Percentiles rank a stretch among this genome's conserved stretches.
Evolutionary conservation across 1,140 invertebrate species (phyloP).

Genomic region (Hycleus cichorii): DNA sequence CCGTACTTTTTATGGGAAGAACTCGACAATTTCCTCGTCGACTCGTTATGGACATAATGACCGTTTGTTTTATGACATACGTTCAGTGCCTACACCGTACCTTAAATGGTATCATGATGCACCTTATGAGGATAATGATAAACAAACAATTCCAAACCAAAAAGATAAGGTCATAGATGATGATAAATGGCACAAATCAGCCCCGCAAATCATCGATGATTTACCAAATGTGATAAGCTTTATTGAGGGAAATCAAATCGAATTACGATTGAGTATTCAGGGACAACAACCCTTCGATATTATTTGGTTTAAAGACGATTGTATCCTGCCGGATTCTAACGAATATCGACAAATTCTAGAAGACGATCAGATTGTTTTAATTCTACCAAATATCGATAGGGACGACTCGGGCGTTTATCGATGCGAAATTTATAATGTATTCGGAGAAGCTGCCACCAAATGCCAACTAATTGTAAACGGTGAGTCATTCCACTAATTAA

Average conservation of each 20-base stretch:
- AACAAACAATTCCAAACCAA: conserved; percentile 30
- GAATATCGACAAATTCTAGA: conserved; percentile 55
- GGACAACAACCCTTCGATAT: conserved; percentile 58
- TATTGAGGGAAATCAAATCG: conserved; percentile 18
- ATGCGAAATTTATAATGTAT: conserved; percentile 55
- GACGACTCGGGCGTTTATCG: conserved; percentile 66
- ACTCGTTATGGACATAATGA: conserved; percentile 48
- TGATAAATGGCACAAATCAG: conserved; percentile 3
- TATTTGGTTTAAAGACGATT: conserved; percentile 63
- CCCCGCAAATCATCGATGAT: conserved; percentile 23
- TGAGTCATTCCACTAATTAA: conserved; percentile 22
- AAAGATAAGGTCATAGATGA: conserved; percentile 34
- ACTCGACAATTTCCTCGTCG: conserved; percentile 39
- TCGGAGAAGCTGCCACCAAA: conserved; percentile 50
- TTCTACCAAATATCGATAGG: conserved; percentile 55
- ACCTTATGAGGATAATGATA: conserved; percentile 40
- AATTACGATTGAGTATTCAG: conserved; percentile 19
- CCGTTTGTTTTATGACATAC: conserved; percentile 49
- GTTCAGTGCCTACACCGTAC: conserved; percentile 50
- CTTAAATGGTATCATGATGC: conserved; percentile 56
- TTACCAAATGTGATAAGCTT: conserved; percentile 19
- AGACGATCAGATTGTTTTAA: conserved; percentile 52
- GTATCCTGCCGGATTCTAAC: conserved; percentile 58
- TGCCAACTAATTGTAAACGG: conserved; percentile 49
- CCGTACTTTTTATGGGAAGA: conserved; percentile 35